phyloP scores from a whole-genome alignment of 1,140 invertebrate species.

The Hesperophylax magnus region DNA sequence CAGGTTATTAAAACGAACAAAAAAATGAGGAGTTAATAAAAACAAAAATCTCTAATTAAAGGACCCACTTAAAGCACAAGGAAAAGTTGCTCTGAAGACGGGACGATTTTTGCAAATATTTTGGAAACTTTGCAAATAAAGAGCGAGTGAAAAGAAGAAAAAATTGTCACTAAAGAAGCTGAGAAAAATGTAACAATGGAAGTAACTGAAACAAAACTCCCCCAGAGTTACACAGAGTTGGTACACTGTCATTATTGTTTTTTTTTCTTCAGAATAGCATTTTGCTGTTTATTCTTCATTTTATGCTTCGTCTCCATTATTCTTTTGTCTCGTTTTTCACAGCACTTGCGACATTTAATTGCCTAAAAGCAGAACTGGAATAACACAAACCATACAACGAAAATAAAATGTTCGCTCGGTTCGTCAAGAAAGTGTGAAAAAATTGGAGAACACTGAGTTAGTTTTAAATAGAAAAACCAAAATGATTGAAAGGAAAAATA shows the following conservation, averaged over 20 bases:
- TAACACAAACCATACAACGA: constrained; percentile 22
- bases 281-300: constrained; percentile 39
- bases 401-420: neutral
- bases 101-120: constrained; percentile 18
- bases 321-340: constrained; percentile 29
- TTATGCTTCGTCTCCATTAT: constrained; percentile 40
- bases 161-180: constrained; percentile 38
- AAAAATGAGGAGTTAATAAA: no score
- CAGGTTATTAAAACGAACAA: no score
- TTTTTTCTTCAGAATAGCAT: constrained; percentile 38
- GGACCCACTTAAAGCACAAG: neutral
- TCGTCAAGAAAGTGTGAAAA: neutral
- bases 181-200: constrained; percentile 39
- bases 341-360: constrained; percentile 39
- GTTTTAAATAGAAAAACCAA: no score
- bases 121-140: constrained; percentile 35
- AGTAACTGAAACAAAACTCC: constrained; percentile 20
- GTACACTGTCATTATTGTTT: constrained; percentile 41
- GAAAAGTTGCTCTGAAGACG: neutral
- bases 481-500: no score
- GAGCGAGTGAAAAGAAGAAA: constrained; percentile 17
- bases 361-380: constrained; percentile 39
- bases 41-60: neutral
- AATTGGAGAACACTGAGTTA: neutral
- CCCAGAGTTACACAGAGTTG: constrained; percentile 28